phyloP scores from a whole-genome alignment of 30 jellyfish, hydroid and myxozoan genomes.

The Aurelia sp. region DNA sequence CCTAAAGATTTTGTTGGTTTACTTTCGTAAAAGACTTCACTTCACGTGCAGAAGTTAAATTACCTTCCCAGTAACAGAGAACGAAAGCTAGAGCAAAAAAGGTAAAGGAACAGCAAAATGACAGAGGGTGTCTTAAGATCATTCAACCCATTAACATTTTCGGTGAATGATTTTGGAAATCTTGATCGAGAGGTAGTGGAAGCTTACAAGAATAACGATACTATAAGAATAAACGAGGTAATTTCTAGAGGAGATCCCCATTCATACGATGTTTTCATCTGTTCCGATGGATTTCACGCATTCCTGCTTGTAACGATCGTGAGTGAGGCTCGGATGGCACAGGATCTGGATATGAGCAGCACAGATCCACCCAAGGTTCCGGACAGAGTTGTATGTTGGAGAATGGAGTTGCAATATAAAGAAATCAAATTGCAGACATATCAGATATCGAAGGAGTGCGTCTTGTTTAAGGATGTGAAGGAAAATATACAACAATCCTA shows the following conservation, averaged over 20 bases:
- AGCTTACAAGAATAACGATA: conserved; percentile 21
- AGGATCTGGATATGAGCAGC: not conserved
- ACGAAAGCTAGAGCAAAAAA: too few species aligned
- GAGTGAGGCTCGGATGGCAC: not conserved
- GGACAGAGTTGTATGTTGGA: conserved; percentile 12
- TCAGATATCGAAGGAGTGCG: conserved; percentile 5
- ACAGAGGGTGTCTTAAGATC: conserved; percentile 27
- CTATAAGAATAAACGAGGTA: conserved; percentile 15
- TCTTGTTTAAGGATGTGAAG: conserved; percentile 22
- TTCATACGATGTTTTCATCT: conserved; percentile 29
- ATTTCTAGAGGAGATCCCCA: not conserved
- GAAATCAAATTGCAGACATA: conserved; percentile 30
- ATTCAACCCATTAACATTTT: conserved; percentile 21
- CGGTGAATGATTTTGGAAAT: conserved; percentile 54
- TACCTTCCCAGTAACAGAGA: too few species aligned
- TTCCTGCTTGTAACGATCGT: conserved; percentile 12
- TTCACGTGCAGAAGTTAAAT: too few species aligned
- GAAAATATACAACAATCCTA: not conserved
- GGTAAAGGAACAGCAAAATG: too few species aligned
- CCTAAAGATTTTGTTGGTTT: too few species aligned
- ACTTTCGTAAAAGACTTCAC: too few species aligned
- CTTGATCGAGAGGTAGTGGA: conserved; percentile 36
- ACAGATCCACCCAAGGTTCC: conserved; percentile 25
- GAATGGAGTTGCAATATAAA: conserved; percentile 32
- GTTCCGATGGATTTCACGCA: conserved; percentile 52